These are phyloP conservation scores for Zalophus californianus DNA, from an alignment of 2,797 vertebrate species.

Conservation along the genomic window DNA sequence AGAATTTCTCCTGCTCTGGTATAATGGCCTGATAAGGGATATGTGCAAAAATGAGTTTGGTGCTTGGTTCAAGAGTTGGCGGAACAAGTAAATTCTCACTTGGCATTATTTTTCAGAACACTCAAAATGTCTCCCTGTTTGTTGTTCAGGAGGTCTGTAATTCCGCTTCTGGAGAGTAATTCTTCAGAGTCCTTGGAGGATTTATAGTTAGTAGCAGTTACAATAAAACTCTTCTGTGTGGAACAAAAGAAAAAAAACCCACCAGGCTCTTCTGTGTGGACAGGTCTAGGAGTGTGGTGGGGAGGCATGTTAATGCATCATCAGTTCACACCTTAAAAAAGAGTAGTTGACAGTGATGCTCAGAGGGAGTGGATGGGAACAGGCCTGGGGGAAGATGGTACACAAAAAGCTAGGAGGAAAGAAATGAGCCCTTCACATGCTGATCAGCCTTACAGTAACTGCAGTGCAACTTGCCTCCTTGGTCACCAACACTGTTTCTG, in stretches of 20 bases:
- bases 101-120: not conserved
- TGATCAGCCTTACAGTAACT: not conserved
- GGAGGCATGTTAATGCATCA: not conserved
- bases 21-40: slow-evolving; percentile 13
- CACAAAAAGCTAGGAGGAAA: not conserved
- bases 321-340: not conserved
- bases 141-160: not conserved
- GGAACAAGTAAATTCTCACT: not conserved
- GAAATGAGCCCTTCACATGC: not conserved
- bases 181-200: slow-evolving; percentile 19
- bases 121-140: not conserved
- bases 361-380: not conserved
- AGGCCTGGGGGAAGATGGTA: not conserved
- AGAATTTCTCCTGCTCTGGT: slow-evolving; percentile 47
- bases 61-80: slow-evolving; percentile 14
- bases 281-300: not conserved
- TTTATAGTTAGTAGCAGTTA: not conserved
- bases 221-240: not conserved
- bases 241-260: not conserved
- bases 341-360: not conserved
- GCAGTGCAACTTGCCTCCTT: not conserved
- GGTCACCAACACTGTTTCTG: not conserved
- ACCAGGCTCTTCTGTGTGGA: not conserved
- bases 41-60: not conserved
- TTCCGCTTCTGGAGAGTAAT: not conserved